Evolutionary conservation across 2,888 invertebrate genomes (phyloP), one percentile per base, ranked within the genome.

Genomic region (Pyrochroa serraticornis): DNA sequence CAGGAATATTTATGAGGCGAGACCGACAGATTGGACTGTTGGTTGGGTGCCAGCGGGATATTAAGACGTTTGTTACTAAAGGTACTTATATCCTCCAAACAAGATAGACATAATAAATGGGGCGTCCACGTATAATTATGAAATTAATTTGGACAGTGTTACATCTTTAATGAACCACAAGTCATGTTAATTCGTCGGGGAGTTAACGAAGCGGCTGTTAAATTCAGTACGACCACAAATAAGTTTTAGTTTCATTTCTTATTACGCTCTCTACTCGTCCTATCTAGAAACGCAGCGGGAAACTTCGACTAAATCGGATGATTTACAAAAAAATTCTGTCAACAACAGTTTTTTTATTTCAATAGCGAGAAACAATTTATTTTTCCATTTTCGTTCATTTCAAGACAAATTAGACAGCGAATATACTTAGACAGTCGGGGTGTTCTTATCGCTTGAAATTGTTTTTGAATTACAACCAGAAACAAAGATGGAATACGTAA

Each of bases 1-100:
- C 8, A 9, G 33, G 48, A 45, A 58, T 58, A 58, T 58, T 58
- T 58, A 58, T 49, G 43, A 47, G 44, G 22, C 38, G 42, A 33
- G 46, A 34, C 46, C 31, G 49, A 43, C 37, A 48, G 48, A 58
- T 52, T 58, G 58, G 52, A 52, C 52, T 52, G 33, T 58, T 59
- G 59, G 59, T 55, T 46, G 34, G 13, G 33, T 55, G 59, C 59
- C 59, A 59, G 59, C 55, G 54, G 59, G 59, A 41, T 50, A 59
- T 50, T 50, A 59, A 59, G 50, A 49, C 51, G 51, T 55, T 55
- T 46, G 54, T 59, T 59, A 59, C 55, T 59, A 46, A 46, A 59
- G 50, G 54, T 55, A 38, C 47, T 53, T 53, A 53, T 53, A 53
- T 54, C 54, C 46, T 34, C 33, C 36, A 39, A 59, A 54, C 54